phyloP scores from a whole-genome alignment of 2,888 invertebrate species.

The Notodonta ziczac region DNA sequence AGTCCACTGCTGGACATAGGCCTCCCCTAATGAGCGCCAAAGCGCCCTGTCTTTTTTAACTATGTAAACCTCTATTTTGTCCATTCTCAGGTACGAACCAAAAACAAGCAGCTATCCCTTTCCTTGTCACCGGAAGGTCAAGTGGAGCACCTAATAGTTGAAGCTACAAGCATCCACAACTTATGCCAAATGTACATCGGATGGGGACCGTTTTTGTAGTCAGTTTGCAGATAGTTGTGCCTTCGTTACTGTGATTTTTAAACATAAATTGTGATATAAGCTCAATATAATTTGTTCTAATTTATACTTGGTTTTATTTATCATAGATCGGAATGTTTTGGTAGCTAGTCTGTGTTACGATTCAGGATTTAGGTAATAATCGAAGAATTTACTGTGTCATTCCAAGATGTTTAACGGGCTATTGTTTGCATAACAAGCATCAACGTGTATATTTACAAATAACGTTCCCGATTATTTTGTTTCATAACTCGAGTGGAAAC shows the following conservation, averaged over 20 bases:
- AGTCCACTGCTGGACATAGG: too few relatives aligned
- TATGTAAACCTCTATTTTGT: neutral
- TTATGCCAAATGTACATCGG: slow-evolving; percentile 98
- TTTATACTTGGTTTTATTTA: slow-evolving; percentile 12
- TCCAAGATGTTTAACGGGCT: too few relatives aligned
- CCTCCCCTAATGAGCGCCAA: too few relatives aligned
- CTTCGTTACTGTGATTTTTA: slow-evolving; percentile 10
- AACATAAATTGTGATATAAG: neutral
- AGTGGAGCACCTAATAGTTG: slow-evolving; percentile 95
- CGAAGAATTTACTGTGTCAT: too few relatives aligned
- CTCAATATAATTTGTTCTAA: slow-evolving; percentile 7
- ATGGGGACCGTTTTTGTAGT: slow-evolving; percentile 94
- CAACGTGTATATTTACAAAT: too few relatives aligned
- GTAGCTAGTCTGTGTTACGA: too few relatives aligned
- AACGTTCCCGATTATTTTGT: too few relatives aligned
- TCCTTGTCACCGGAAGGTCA: slow-evolving; percentile 97
- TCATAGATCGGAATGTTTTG: neutral
- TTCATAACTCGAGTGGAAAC: too few relatives aligned
- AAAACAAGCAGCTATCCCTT: slow-evolving; percentile 86
- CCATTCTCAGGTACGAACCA: slow-evolving; percentile 83
- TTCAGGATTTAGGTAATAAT: too few relatives aligned
- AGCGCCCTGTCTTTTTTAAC: too few relatives aligned
- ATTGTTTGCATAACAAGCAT: too few relatives aligned
- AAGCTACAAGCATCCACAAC: slow-evolving; percentile 95
- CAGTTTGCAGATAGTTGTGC: slow-evolving; percentile 33